Conservation (phyloP, 2,797 vertebrate genomes). For the Darevskia mixta region DNA sequence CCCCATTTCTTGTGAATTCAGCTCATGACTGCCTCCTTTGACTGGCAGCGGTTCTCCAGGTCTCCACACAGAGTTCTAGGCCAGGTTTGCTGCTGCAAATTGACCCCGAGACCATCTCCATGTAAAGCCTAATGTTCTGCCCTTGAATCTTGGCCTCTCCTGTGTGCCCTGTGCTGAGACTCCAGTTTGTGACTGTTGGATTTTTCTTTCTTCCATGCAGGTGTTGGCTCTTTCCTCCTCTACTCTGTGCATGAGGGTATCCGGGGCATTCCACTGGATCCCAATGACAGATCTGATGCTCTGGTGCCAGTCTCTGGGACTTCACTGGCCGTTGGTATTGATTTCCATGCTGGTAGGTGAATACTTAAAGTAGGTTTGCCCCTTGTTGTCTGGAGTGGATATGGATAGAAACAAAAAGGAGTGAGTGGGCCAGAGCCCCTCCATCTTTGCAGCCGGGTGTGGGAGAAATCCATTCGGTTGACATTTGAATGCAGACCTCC, state of each 20-base stretch:
- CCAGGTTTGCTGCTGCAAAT: background rate
- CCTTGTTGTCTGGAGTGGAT: fast-evolving
- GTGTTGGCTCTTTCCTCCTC: conserved; percentile 95
- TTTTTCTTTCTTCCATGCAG: conserved; percentile 67
- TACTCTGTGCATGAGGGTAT: conserved; percentile 98
- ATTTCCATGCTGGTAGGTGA: conserved; percentile 93
- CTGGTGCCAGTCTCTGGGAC: conserved; percentile 95
- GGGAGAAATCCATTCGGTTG: too few relatives aligned
- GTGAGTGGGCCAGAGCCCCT: too few relatives aligned
- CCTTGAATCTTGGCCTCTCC: background rate
- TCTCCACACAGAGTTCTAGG: background rate
- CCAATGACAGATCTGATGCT: conserved; percentile 94
- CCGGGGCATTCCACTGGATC: conserved; percentile 94
- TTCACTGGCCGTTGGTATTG: conserved; percentile 95
- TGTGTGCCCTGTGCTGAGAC: background rate
- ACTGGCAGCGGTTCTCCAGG: too few relatives aligned
- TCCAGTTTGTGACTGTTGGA: background rate
- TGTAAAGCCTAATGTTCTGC: background rate
- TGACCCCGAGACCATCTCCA: background rate
- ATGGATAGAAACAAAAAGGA: fast-evolving
- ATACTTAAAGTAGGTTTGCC: background rate
- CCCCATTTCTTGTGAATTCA: background rate
- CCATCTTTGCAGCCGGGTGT: too few relatives aligned
- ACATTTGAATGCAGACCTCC: too few relatives aligned
- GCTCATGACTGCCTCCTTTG: background rate